Evolutionary conservation across 2,888 invertebrate species (phyloP).

Genomic region (Drosophila pseudotakahashii): DNA sequence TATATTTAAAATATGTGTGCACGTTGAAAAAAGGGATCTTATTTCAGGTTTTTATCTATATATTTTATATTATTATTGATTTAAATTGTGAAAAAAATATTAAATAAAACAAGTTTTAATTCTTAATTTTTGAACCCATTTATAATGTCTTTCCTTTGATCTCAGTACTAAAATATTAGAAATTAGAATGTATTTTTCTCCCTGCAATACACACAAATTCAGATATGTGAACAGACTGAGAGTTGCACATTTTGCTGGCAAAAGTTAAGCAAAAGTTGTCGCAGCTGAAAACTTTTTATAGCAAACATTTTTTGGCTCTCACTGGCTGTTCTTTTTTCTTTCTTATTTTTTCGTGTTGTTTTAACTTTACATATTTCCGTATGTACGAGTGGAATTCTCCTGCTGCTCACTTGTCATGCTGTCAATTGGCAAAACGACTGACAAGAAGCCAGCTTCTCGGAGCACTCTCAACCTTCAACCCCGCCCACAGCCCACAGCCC

Average conservation of each 20-base stretch:
- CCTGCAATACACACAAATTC: conserved; percentile 17
- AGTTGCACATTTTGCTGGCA: conserved; percentile 52
- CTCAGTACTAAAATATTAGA: background rate
- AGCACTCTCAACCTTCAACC: conserved; percentile 27
- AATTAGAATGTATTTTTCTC: conserved; percentile 1
- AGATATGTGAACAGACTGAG: conserved; percentile 26
- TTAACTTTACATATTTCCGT: conserved; percentile 59
- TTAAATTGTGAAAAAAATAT: too few species aligned
- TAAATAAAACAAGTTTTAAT: too few species aligned
- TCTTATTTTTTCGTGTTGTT: conserved; percentile 33
- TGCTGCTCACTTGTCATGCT: conserved; percentile 77
- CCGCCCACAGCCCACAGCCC: conserved; percentile 1
- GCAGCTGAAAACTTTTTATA: conserved; percentile 57
- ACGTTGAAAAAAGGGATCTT: background rate
- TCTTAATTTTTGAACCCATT: too few species aligned
- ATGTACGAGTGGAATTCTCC: conserved; percentile 74
- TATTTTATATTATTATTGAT: background rate
- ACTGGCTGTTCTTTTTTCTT: conserved; percentile 15
- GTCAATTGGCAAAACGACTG: conserved; percentile 72
- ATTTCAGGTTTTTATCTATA: background rate
- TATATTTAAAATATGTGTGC: conserved; percentile 4
- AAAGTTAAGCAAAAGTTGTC: conserved; percentile 69
- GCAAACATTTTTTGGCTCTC: conserved; percentile 47
- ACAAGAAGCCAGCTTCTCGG: conserved; percentile 43
- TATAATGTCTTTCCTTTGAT: background rate